Evolutionary conservation across 2,113 vertebrate species (phyloP).

Genomic region (Haemorhous mexicanus): DNA sequence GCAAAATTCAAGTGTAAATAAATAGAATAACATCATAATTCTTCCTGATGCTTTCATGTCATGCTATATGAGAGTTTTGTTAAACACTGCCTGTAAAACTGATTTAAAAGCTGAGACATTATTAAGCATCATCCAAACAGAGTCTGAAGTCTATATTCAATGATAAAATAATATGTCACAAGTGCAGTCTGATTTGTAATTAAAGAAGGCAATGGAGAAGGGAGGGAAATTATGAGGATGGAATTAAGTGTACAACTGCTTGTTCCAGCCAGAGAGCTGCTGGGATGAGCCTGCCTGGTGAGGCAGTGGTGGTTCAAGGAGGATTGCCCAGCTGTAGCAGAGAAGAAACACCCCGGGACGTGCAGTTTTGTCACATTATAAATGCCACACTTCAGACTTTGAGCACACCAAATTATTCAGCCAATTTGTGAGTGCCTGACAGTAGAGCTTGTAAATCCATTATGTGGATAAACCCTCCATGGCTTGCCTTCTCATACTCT

Average conservation of each 20-base stretch:
- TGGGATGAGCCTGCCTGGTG: neutral
- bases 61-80: neutral
- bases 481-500: neutral
- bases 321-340: neutral
- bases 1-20: neutral
- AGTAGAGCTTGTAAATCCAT: neutral
- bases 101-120: neutral
- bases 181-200: neutral
- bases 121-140: neutral
- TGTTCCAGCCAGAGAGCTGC: neutral
- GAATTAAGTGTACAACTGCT: neutral
- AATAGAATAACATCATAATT: neutral
- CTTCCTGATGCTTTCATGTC: neutral
- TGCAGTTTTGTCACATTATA: neutral
- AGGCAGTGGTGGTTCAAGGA: neutral
- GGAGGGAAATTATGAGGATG: neutral
- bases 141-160: neutral
- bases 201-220: neutral
- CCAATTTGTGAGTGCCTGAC: neutral
- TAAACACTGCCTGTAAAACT: neutral
- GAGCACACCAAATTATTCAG: neutral
- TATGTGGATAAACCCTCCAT: neutral
- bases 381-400: neutral
- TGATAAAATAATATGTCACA: neutral
- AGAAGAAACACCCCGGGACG: neutral